Conservation (phyloP, 2,113 vertebrate genomes). For the Todiramphus chloris region DNA sequence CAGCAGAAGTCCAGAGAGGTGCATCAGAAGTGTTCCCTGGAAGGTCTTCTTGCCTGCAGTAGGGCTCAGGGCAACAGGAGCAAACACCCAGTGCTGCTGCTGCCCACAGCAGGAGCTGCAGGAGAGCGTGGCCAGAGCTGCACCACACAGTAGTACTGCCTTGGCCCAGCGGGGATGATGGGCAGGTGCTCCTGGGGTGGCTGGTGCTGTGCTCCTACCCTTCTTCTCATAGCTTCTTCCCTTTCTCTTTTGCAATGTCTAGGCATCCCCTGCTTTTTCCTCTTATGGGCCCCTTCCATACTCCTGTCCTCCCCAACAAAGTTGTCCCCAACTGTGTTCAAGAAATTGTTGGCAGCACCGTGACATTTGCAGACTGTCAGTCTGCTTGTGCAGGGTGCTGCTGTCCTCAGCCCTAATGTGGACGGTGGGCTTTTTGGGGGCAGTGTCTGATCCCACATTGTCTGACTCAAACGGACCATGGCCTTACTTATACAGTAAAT, state of each 20-base stretch:
- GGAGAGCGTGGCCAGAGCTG: neutral
- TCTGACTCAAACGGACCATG: neutral
- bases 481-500: neutral
- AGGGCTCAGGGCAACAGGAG: neutral
- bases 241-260: neutral
- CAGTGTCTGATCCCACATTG: neutral
- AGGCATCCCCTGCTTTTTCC: neutral
- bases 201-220: neutral
- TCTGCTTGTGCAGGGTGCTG: neutral
- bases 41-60: neutral
- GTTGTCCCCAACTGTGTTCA: neutral
- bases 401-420: fast-evolving
- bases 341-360: neutral
- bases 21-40: neutral
- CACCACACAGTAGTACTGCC: neutral
- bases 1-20: neutral
- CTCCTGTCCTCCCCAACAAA: neutral
- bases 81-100: neutral
- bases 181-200: fast-evolving
- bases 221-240: neutral
- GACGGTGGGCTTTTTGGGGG: neutral
- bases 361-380: neutral
- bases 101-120: neutral
- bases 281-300: neutral
- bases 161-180: fast-evolving